Evolutionary conservation across 2,113 vertebrate genomes (phyloP), one percentile per base, ranked within the genome.

Genomic region (Aegotheles bennettii): DNA sequence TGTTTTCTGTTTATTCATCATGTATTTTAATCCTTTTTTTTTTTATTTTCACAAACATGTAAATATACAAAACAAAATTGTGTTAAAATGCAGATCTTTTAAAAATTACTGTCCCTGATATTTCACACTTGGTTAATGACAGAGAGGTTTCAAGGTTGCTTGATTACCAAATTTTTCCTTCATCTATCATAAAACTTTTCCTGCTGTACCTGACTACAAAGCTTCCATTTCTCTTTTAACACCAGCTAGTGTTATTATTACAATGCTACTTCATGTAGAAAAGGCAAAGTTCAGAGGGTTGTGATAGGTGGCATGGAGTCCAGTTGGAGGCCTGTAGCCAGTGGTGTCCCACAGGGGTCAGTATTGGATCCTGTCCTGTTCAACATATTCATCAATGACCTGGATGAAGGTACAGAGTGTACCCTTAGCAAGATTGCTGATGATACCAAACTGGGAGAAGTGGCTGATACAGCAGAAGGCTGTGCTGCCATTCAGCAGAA

Each of bases 11-110:
- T 94, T 84, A 78, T 76, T 63, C 45, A 95, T 75, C 23, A 94
- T 76, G 61, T 63, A 91, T 95, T 93, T 89, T 84, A 94, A 90
- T 92, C 28, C 57, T 93, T 84, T 95, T 45, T 89, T 93, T 95
- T 45, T 89, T 93, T 90, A 61, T 94, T 95, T 95, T 94, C 53
- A 93, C 69, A 82, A 83, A 67, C 40, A 94, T 45, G 53, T 76
- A 95, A 68, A 90, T 74, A 82, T 14, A 94, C n/a, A 95, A 95
- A 96, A 40, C 33, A 87, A 94, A 92, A 67, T 43, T 48, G 88
- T 87, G 36, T 59, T 94, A 83, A 85, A 64, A 93, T 0, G 0
- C n/a, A 84, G 75, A 82, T 93, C 84, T 75, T 42, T 50, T n/a
- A 69, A 95, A 96, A 90, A 51, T 36, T 70, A 70, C 26, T 60